phyloP scores from a whole-genome alignment of 2,888 invertebrate genomes.

The Carpatolechia fugitivella region DNA sequence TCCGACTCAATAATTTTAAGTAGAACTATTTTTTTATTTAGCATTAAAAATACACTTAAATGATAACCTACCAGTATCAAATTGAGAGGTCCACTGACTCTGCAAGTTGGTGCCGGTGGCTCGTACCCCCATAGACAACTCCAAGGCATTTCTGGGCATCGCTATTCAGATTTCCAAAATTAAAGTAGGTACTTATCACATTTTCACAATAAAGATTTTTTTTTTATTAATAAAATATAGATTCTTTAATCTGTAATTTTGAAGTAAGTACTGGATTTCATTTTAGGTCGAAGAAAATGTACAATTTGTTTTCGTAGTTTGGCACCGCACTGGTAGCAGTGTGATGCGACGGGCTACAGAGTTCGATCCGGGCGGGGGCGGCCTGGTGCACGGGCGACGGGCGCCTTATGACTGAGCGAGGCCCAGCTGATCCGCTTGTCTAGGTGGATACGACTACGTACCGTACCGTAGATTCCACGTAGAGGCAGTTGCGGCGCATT shows the following conservation, averaged over 20 bases:
- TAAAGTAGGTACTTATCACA: background rate
- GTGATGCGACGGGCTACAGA: background rate
- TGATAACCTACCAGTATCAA: conserved; percentile 50
- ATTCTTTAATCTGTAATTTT: background rate
- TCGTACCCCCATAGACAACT: conserved; percentile 74
- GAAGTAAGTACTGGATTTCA: no score
- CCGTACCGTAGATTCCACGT: conserved; percentile 1
- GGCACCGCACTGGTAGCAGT: background rate
- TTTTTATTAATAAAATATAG: background rate
- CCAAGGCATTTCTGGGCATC: conserved; percentile 60
- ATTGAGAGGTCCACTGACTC: conserved; percentile 66
- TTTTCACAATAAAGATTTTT: background rate
- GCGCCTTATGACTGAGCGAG: conserved; percentile 49
- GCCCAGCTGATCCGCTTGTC: conserved; percentile 43
- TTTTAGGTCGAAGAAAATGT: no score
- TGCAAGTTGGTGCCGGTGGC: conserved; percentile 62
- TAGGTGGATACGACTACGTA: conserved; percentile 12
- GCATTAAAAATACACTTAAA: background rate
- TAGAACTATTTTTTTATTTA: background rate
- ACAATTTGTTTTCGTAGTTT: background rate
- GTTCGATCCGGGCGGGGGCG: conserved; percentile 33
- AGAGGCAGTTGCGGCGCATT: no score
- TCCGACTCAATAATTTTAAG: background rate
- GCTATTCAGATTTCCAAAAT: conserved; percentile 13
- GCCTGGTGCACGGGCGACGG: conserved; percentile 45